phyloP scores from a whole-genome alignment of 2,888 invertebrate species.

The Cerastis leucographa region DNA sequence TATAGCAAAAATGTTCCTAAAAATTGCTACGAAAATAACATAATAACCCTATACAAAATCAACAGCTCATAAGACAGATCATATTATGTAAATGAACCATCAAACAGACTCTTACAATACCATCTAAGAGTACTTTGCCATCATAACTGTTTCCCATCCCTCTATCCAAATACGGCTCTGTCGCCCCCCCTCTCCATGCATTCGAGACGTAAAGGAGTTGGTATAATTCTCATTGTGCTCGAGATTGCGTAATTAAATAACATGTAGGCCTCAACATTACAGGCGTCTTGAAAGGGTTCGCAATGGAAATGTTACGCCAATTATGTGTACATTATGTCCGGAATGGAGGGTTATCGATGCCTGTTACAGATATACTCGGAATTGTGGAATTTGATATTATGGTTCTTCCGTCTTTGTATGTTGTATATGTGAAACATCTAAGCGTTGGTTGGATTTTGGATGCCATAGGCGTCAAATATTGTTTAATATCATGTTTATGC shows the following conservation, averaged over 20 bases:
- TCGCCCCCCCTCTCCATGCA: conserved; percentile 71
- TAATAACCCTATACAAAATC: background rate
- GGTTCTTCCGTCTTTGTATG: conserved; percentile 39
- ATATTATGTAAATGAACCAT: conserved; percentile 40
- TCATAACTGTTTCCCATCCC: conserved; percentile 55
- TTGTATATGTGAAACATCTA: conserved; percentile 20
- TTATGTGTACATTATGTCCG: conserved; percentile 89
- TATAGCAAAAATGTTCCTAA: background rate
- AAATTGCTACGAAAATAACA: background rate
- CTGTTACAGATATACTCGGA: conserved; percentile 68
- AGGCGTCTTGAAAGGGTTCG: conserved; percentile 89
- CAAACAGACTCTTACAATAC: conserved; percentile 35
- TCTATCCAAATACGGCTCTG: conserved; percentile 68
- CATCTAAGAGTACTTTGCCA: conserved; percentile 47
- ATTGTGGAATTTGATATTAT: conserved; percentile 68
- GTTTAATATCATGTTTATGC: background rate
- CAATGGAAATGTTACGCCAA: conserved; percentile 90
- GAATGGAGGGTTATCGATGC: conserved; percentile 89
- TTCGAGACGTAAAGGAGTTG: conserved; percentile 81
- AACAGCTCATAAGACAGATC: conserved; percentile 16
- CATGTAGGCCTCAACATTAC: conserved; percentile 89
- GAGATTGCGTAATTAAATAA: conserved; percentile 90
- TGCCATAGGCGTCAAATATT: background rate
- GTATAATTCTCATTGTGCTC: conserved; percentile 88
- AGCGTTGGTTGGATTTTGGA: background rate